Conservation (phyloP, 2,113 vertebrate genomes). For the Myanophis thanlyinensis region DNA sequence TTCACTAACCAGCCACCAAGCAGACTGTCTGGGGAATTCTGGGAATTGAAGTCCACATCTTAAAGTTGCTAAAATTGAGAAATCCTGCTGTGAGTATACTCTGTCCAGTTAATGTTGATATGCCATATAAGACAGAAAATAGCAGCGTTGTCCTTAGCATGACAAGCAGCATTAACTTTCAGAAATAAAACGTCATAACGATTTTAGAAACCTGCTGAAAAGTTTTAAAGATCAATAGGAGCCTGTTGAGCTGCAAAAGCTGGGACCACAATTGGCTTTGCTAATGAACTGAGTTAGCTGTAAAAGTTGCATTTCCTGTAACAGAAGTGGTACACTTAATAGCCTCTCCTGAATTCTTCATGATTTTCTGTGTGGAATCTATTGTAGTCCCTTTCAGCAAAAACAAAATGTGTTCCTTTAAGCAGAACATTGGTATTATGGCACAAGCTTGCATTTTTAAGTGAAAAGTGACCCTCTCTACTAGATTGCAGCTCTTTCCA, state of each 20-base stretch:
- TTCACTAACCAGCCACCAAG: background rate
- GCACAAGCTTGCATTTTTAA: background rate
- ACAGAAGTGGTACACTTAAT: background rate
- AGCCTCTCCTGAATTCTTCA: background rate
- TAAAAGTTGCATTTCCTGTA: background rate
- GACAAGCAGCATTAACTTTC: background rate
- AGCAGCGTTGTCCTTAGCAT: background rate
- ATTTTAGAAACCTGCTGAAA: background rate
- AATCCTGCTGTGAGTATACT: background rate
- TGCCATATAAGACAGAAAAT: background rate
- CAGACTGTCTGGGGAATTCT: background rate
- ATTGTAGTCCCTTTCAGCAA: background rate
- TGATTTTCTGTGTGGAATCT: background rate
- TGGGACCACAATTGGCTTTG: background rate
- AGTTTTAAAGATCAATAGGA: background rate
- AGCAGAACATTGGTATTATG: background rate
- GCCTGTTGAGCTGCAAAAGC: background rate
- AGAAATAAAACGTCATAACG: background rate
- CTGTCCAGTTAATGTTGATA: background rate
- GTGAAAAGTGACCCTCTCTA: background rate
- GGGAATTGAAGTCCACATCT: background rate
- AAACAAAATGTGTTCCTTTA: background rate
- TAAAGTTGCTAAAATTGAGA: background rate
- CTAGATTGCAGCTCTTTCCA: background rate
- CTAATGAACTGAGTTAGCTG: background rate